These are phyloP conservation scores for Sanderia malayensis DNA, from an alignment of 30 jellyfish, hydroid and myxozoan genomes.

Conservation along the genomic window DNA sequence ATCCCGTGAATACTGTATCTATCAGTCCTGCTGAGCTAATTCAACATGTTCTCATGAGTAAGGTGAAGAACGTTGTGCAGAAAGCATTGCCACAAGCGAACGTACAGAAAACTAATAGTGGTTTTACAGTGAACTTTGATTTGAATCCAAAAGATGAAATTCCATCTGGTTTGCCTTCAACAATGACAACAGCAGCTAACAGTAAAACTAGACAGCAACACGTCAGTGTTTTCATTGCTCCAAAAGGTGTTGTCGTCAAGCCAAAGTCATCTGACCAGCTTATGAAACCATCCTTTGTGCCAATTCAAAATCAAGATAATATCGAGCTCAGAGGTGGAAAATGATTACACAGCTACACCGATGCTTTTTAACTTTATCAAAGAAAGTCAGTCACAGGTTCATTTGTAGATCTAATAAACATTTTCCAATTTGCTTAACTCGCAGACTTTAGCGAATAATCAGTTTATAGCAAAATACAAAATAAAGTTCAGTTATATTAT, in stretches of 20 bases:
- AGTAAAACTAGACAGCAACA: constrained; percentile 89
- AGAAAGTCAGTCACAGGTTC: background rate
- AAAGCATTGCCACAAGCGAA: constrained; percentile 87
- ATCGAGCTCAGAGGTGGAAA: constrained; percentile 78
- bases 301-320: constrained; percentile 85
- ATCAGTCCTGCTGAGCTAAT: constrained; percentile 80
- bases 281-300: constrained; percentile 93
- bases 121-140: constrained; percentile 85
- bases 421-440: no score
- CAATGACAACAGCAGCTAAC: no score
- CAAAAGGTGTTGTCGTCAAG: constrained; percentile 95
- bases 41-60: constrained; percentile 65
- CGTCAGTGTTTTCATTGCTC: constrained; percentile 86
- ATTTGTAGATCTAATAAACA: no score
- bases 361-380: no score
- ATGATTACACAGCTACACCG: no score
- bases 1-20: constrained; percentile 47
- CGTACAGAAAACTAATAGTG: constrained; percentile 83
- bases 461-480: no score
- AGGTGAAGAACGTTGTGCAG: constrained; percentile 62
- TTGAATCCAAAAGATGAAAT: constrained; percentile 89
- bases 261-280: constrained; percentile 95
- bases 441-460: no score
- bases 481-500: background rate
- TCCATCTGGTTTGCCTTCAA: constrained; percentile 52